Conservation (phyloP, 92 coral and sea anemone species). For the Zoanthus gigantus region DNA sequence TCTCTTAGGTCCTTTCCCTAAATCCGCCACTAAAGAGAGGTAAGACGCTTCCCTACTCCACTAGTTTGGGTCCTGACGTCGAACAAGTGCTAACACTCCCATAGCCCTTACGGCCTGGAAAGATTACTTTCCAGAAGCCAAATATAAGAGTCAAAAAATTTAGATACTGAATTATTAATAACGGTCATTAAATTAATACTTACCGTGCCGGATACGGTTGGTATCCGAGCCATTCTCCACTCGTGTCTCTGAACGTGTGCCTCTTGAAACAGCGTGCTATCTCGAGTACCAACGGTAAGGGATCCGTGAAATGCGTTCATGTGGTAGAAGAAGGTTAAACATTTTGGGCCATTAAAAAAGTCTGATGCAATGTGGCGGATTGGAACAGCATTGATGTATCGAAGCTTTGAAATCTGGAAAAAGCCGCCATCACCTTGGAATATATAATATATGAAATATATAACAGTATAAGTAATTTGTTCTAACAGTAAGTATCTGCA, state of each 20-base stretch:
- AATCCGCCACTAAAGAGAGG: no score
- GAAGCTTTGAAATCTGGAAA: not conserved
- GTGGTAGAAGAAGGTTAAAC: constrained; percentile 27
- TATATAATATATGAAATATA: no score
- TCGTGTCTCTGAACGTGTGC: not conserved
- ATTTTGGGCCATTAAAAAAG: not conserved
- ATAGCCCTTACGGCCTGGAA: no score
- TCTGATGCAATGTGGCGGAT: not conserved
- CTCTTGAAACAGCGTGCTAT: not conserved
- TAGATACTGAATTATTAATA: no score
- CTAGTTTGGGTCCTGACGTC: no score
- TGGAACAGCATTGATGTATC: not conserved
- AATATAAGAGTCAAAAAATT: no score
- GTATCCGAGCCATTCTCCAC: constrained; percentile 19
- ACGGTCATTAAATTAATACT: not conserved
- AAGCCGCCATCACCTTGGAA: not conserved
- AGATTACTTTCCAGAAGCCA: no score
- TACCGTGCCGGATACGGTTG: not conserved
- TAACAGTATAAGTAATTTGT: no score
- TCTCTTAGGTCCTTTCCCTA: no score
- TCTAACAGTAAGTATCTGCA: no score
- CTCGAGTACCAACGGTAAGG: not conserved
- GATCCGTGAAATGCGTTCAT: constrained; percentile 5
- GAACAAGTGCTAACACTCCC: no score
- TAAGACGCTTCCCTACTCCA: no score